Percentiles rank a stretch among this genome's conserved stretches.
Conservation (phyloP, 1,140 invertebrate genomes). For the Littorina saxatilis region DNA sequence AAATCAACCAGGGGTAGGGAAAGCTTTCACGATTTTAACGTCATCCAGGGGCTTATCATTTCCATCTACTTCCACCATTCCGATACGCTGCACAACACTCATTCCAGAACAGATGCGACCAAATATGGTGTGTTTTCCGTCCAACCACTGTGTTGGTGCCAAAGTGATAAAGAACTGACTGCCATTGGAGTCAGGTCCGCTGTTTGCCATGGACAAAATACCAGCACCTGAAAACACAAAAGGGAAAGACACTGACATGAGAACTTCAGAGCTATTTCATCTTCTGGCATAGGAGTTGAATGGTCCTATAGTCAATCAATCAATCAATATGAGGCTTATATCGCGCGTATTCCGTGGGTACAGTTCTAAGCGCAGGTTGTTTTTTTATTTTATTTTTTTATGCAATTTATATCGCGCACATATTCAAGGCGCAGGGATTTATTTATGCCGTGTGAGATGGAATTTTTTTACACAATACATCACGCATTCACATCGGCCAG, state of each 20-base stretch:
- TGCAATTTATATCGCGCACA: no score
- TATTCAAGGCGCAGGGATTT: no score
- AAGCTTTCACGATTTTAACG: conserved; percentile 87
- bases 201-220: conserved; percentile 94
- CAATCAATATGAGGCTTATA: no score
- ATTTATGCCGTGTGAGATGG: no score
- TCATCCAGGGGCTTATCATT: conserved; percentile 94
- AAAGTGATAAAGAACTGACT: conserved; percentile 99
- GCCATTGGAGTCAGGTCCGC: conserved; percentile 96
- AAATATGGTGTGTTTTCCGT: conserved; percentile 98
- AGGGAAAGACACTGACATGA: background rate
- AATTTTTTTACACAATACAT: no score
- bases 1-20: conserved; percentile 46
- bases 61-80: conserved; percentile 93
- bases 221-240: conserved; percentile 82
- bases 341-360: no score
- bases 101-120: conserved; percentile 92
- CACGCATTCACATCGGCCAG: no score
- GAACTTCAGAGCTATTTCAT: no score
- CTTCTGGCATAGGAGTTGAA: background rate
- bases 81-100: conserved; percentile 92
- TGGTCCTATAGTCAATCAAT: no score
- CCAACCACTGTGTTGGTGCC: conserved; percentile 97
- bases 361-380: no score
- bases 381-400: no score